Base-by-base conservation (phyloP, 2,797 vertebrate species). In the Ctenochaetus hawaiiensis region DNA sequence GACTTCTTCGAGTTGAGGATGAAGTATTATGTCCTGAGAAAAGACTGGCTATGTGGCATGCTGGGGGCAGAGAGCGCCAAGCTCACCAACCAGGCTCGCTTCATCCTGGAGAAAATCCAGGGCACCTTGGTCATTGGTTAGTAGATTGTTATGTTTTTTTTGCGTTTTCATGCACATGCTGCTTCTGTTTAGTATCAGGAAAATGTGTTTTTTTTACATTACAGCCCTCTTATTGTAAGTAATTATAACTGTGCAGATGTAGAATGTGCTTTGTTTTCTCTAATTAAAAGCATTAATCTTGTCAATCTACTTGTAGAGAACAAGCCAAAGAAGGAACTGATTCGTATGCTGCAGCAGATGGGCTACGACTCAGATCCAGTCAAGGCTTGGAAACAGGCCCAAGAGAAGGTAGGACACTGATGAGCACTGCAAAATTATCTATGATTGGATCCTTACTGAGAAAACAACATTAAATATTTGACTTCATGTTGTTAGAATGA, bases 1-100 rank as follows among this genome's bases (percentile, higher is more conserved):
- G 98, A 99, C 91, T 99, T 99, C 94, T 99, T 98, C 69, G 97
- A 99, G 87, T 95, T 99, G 78, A 94, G 98, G n/a, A 93, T 99
- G 84, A 96, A 98, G 86, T 99, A 99, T 84, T 99, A 97, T 72
- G 95, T 95, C 81, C 96, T 99, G 86, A 96, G 98, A 88, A 99
- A 98, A 87, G 98, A 99, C 56, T 99, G 98, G 98, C 93, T 97
- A 5, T 91, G 95, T 56, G 98, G 98, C 81, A 99, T 96, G 93
- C 74, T 99, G 82, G 97, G 97, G 5, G 97, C 98, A 0, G 98
- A 99, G 79, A 95, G 97, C 8, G 89, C 97, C 82, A 99, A 97
- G 67, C 96, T 99, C 22, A 98, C 97, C 88, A 99, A 99, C 91
- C 98, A 99, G 90, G 98, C 98, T 39, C 97, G 98, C 63, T 99